Base-by-base conservation (phyloP, 2,113 vertebrate genomes). In the Phyllopteryx taeniolatus region DNA sequence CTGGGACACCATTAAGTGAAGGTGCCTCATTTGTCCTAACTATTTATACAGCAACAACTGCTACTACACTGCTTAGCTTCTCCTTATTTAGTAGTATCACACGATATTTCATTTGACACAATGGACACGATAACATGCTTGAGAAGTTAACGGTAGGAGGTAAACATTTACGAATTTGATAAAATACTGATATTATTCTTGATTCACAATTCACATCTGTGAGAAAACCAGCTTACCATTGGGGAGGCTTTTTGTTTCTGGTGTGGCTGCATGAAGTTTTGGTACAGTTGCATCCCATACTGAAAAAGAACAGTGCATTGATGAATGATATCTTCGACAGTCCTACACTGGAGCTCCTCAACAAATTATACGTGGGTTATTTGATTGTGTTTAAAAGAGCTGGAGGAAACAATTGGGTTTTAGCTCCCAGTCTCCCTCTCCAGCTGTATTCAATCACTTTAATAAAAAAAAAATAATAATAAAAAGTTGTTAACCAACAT, bases 261-360 rank as follows among this genome's bases (percentile, higher is more conserved):
- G 83, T 95, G 94, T 2, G 95, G 96, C 86, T 95, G 94, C 82
- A 95, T 90, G 79, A 96, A 98, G 92, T 98, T 98, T 93, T 98
- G 94, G 91, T 98, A 97, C 75, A 99, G 93, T 79, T 96, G 95
- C 94, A 95, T 94, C 86, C 98, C 97, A 75, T 95, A 94, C 98
- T 99, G 90, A 71, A 91, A 94, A 14, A 57, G 12, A 39, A 56
- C 39, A 35, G 31, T 61, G 15, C 13, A 15, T 15, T 15, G 14
- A 2, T 35, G 2, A 35, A 5, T 8, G 14, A 61, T 35, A 2
- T 8, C 2, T 17, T 61, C 15, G 8, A 15, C 56, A 59, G 31
- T 59, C 22, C n/a, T 59, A 53, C 49, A 53, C 22, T 59, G 11
- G 3, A 31, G 1, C 2, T 27, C 4, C 46, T 47, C 46, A 47